These are phyloP conservation scores for Rhingia rostrata DNA, from an alignment of 2,888 invertebrate genomes.

Conservation along the genomic window DNA sequence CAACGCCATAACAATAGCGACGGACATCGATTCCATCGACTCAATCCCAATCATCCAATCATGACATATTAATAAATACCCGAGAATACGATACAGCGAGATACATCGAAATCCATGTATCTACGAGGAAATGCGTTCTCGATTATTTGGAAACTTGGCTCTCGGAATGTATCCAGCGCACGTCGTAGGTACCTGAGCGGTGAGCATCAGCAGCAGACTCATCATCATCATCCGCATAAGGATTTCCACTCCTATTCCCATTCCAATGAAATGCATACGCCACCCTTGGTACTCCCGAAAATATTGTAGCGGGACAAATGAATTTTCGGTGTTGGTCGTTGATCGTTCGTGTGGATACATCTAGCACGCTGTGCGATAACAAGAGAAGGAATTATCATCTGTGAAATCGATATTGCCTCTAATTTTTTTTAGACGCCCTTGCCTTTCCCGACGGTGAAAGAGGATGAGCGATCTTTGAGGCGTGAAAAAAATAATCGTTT, in stretches of 20 bases:
- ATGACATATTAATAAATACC: conserved; percentile 70
- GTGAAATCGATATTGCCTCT: conserved; percentile 75
- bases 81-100: conserved; percentile 22
- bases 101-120: conserved; percentile 20
- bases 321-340: conserved; percentile 31
- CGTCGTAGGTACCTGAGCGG: too few species aligned
- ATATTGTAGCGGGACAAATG: conserved; percentile 50
- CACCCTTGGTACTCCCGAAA: conserved; percentile 8
- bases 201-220: too few species aligned
- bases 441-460: conserved; percentile 9
- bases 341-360: conserved; percentile 26
- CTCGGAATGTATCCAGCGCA: too few species aligned
- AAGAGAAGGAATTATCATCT: conserved; percentile 73
- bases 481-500: conserved; percentile 70
- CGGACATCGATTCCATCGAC: conserved; percentile 66
- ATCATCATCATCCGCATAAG: too few species aligned
- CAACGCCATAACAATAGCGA: conserved; percentile 71
- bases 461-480: conserved; percentile 46
- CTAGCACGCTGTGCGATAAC: conserved; percentile 69
- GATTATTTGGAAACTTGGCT: too few species aligned
- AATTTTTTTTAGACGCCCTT: conserved; percentile 43
- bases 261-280: conserved; percentile 26
- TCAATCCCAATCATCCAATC: conserved; percentile 69
- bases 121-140: conserved; percentile 3
- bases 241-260: neutral